These are phyloP conservation scores for Zaprionus africanus DNA, from an alignment of 1,140 invertebrate species.

Conservation along the genomic window DNA sequence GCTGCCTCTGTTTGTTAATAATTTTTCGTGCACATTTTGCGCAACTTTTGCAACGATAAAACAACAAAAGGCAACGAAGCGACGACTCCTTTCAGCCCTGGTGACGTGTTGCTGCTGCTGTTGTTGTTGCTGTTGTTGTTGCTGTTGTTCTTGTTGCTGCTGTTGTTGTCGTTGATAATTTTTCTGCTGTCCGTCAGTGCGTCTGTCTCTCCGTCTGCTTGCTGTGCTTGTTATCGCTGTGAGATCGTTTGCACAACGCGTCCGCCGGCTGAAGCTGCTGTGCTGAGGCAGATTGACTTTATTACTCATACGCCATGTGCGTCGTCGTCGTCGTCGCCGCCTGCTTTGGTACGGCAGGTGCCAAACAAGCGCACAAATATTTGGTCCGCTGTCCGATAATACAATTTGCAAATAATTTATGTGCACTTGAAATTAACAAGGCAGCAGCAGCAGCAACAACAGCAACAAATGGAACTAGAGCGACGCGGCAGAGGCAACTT, in stretches of 20 bases:
- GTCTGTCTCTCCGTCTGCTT: slow-evolving; percentile 21
- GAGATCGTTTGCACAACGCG: slow-evolving; percentile 64
- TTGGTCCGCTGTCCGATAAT: slow-evolving; percentile 53
- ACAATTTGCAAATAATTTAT: slow-evolving; percentile 67
- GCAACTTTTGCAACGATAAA: not conserved
- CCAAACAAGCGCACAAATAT: slow-evolving; percentile 68
- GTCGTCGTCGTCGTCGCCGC: slow-evolving; percentile 9
- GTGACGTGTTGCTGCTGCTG: slow-evolving; percentile 1
- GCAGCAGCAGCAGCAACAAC: slow-evolving; percentile 10
- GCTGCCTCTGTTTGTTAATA: not conserved
- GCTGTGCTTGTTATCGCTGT: slow-evolving; percentile 51
- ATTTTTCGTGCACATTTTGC: slow-evolving; percentile 10
- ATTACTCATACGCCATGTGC: slow-evolving; percentile 75
- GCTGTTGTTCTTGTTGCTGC: not conserved
- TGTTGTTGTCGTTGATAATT: slow-evolving; percentile 45
- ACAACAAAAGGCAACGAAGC: not conserved
- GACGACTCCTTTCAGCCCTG: slow-evolving; percentile 22
- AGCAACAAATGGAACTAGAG: slow-evolving; percentile 47
- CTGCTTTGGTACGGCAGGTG: slow-evolving; percentile 66
- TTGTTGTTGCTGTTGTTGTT: not conserved
- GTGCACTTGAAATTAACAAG: slow-evolving; percentile 48
- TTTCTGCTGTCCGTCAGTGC: slow-evolving; percentile 11
- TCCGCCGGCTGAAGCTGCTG: slow-evolving; percentile 13
- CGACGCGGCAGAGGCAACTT: slow-evolving; percentile 8
- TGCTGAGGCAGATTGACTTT: slow-evolving; percentile 68